A percentile compares a stretch with the other conserved stretches of the same genome.
Evolutionary conservation across 2,888 invertebrate species (phyloP).

Genomic region (Vannuccia rotundouncinata): DNA sequence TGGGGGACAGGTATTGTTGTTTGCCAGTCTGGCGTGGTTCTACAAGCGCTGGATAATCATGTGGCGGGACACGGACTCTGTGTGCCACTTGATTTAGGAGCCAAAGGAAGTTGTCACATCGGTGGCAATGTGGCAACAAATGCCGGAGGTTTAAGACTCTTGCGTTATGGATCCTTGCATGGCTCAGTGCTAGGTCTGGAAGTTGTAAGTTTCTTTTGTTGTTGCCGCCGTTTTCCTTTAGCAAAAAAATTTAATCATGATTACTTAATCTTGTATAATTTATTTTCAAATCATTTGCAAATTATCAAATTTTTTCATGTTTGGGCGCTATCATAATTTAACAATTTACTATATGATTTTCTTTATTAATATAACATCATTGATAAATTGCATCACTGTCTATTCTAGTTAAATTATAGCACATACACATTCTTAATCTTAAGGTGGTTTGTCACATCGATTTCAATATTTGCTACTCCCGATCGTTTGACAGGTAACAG

Average conservation of each 20-base stretch:
- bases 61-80: slow-evolving; percentile 70
- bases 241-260: too few species aligned
- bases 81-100: slow-evolving; percentile 91
- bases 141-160: slow-evolving; percentile 85
- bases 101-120: slow-evolving; percentile 88
- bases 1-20: slow-evolving; percentile 52
- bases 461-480: too few species aligned
- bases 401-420: too few species aligned
- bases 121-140: slow-evolving; percentile 93
- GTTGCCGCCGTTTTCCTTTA: slow-evolving; percentile 33
- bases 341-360: too few species aligned
- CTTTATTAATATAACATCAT: too few species aligned
- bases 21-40: slow-evolving; percentile 86
- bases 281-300: too few species aligned
- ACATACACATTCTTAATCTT: too few species aligned
- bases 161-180: slow-evolving; percentile 89
- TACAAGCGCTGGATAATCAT: slow-evolving; percentile 74
- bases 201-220: slow-evolving; percentile 62
- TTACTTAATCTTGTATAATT: too few species aligned
- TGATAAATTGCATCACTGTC: too few species aligned
- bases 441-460: too few species aligned
- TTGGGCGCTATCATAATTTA: too few species aligned
- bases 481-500: slow-evolving; percentile 55
- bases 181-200: slow-evolving; percentile 83
- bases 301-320: too few species aligned